These are phyloP conservation scores for Phymastichus coffea DNA, from an alignment of 1,140 invertebrate genomes.

Conservation along the genomic window DNA sequence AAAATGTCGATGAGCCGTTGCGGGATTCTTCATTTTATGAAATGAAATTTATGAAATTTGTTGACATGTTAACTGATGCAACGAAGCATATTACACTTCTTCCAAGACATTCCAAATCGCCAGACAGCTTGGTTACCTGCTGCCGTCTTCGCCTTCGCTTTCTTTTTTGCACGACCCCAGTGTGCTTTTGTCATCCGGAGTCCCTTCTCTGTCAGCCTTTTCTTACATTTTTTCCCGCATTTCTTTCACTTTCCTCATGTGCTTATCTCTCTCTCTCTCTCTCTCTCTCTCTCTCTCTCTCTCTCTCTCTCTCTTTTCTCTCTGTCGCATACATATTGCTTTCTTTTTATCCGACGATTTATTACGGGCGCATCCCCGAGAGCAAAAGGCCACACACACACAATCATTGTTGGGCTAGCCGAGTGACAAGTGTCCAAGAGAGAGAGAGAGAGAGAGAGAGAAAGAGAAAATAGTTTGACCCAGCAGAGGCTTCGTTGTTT, in stretches of 20 bases:
- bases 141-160: neutral
- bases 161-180: neutral
- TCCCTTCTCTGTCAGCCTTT: neutral
- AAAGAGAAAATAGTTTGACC: conserved; percentile 8
- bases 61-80: too few species aligned
- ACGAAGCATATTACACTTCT: conserved; percentile 14
- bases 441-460: too few species aligned
- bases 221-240: conserved; percentile 9
- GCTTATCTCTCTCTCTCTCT: conserved; percentile 22
- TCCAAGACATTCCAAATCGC: conserved; percentile 17
- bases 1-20: too few species aligned
- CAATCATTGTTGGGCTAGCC: too few species aligned
- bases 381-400: too few species aligned
- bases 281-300: neutral
- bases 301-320: conserved; percentile 3
- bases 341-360: conserved; percentile 7
- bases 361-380: neutral
- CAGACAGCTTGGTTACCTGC: too few species aligned
- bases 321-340: conserved; percentile 8
- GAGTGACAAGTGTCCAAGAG: neutral
- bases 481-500: neutral
- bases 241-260: conserved; percentile 2
- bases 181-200: neutral
- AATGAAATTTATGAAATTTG: too few species aligned
- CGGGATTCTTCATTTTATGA: too few species aligned